Base-by-base conservation (phyloP, 2,797 vertebrate species). In the Melanotaenia nigrans region DNA sequence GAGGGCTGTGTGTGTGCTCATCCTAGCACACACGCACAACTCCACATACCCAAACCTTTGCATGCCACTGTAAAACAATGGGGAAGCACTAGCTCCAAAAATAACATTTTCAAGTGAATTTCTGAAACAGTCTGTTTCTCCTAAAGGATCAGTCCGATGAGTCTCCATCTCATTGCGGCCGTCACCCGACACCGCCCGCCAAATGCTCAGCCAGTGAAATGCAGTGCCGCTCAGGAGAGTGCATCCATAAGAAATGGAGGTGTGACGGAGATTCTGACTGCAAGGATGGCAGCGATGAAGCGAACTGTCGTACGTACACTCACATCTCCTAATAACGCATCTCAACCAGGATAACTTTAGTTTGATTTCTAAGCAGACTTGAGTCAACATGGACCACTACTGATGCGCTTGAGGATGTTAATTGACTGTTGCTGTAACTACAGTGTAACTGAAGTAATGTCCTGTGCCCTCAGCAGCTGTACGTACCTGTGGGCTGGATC, bases 251-350 rank as follows among this genome's bases (percentile, higher is more conserved):
- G 83, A 98, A 96, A 80, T 99, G 98, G 98, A 93, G 96, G 36
- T 99, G 98, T 36, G 98, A 99, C 0, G 98, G 97, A 2, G 97
- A 99, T 69, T 82, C 96, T 0, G 98, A 99, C 91, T 99, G 98
- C 94, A 99, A 96, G 85, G 98, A 99, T 0, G 95, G 95, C 83
- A 99, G 97, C 3, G 98, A 99, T 12, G 98, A 99, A 88, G 89
- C 95, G 32, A 98, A 97, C 91, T 99, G 98, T 86, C 96, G 98
- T 99, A 93, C 89, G 98, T 97, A 79, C 57, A 67, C 0, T 18
- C 33, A 5, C 5, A 4, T 3, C 7, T 38, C 12, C 0, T 18
- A n/a, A 20, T 18, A 12, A 38, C 36, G 8, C 35, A 2, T 11
- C 10, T 36, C 35, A 38, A 40, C 14, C 4, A 1, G 14, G 4